Evolutionary conservation across 2,113 vertebrate species (phyloP), one percentile per base, ranked within the genome.

Genomic region (Brachyhypopomus occidentalis): DNA sequence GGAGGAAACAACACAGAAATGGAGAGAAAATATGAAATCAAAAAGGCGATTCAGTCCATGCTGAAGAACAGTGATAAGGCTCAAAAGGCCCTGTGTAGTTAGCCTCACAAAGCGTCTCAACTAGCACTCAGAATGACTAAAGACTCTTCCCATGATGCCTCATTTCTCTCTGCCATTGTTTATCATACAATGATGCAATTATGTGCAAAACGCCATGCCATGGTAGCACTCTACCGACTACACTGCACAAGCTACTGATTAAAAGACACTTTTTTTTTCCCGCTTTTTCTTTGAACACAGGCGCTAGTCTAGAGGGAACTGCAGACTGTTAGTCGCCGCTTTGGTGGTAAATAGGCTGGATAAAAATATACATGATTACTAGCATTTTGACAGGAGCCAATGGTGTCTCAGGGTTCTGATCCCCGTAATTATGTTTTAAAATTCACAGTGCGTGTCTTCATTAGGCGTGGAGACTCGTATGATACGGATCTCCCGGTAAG

Each of bases 181-280:
- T 86, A 88, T 84, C 76, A 67, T 83, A 87, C 87, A 89, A 87
- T 93, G 91, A 92, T 92, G 91, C 89, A 92, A 93, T 87, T 87
- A 89, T 72, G 85, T 86, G 89, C 83, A 92, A 91, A 85, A 82
- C 78, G 81, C 76, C 77, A 30, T 48, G 45, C 64, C 63, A 22
- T 17, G 75, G 69, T 58, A 81, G 74, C 85, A 73, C 75, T 77
- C 45, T 17, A 34, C 34, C 59, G 23, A 6, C 8, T 76, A 72
- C 75, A 66, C 71, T 81, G 66, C 75, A 17, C 77, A 81, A 79
- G 66, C 71, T 25, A 58, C 48, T 34, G 77, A 72, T 71, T 63
- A 58, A 60, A 81, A 67, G 45, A 62, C 70, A 56, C 25, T 73
- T 73, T 73, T 80, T 16, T 60, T 22, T 60, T 22, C 4, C 4